Percentiles rank a stretch among this genome's conserved stretches.
These are phyloP conservation scores for Osmerus eperlanus DNA, from an alignment of 2,113 vertebrate species.

Conservation along the genomic window DNA sequence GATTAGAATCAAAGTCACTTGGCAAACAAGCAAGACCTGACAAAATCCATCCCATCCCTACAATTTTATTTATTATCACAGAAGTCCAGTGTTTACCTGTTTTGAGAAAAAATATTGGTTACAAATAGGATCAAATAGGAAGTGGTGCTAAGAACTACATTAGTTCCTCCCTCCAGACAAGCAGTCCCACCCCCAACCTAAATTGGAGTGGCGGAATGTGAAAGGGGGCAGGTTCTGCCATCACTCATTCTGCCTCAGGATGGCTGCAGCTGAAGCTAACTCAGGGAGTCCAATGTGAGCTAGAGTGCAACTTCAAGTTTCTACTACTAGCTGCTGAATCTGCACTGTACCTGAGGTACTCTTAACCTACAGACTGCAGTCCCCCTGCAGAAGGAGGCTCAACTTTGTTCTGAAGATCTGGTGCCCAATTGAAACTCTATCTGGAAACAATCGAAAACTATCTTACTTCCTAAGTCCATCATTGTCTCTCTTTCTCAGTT, in stretches of 20 bases:
- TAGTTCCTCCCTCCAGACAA: background rate
- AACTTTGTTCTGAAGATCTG: slow-evolving; percentile 21
- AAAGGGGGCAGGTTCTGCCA: slow-evolving; percentile 49
- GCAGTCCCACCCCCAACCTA: slow-evolving; percentile 25
- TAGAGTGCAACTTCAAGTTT: slow-evolving; percentile 15
- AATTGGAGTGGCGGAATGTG: slow-evolving; percentile 48
- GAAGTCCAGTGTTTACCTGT: slow-evolving; percentile 3
- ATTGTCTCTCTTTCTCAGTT: background rate
- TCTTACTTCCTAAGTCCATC: background rate
- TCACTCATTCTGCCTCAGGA: slow-evolving; percentile 35
- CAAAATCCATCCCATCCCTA: background rate
- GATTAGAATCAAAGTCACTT: background rate
- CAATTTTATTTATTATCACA: slow-evolving; percentile 5
- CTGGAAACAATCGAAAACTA: background rate
- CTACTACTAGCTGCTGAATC: slow-evolving; percentile 7
- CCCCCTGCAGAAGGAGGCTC: slow-evolving; percentile 47
- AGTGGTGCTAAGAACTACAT: background rate
- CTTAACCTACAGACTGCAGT: slow-evolving; percentile 27
- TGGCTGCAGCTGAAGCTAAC: slow-evolving; percentile 26
- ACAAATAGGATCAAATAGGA: background rate
- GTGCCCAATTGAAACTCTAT: background rate
- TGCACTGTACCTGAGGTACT: slow-evolving; percentile 3
- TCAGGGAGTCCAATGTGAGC: slow-evolving; percentile 29
- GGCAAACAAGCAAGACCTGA: background rate
- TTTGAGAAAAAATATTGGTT: background rate